phyloP scores from a whole-genome alignment of 2,797 vertebrate genomes.

The Todus mexicanus region DNA sequence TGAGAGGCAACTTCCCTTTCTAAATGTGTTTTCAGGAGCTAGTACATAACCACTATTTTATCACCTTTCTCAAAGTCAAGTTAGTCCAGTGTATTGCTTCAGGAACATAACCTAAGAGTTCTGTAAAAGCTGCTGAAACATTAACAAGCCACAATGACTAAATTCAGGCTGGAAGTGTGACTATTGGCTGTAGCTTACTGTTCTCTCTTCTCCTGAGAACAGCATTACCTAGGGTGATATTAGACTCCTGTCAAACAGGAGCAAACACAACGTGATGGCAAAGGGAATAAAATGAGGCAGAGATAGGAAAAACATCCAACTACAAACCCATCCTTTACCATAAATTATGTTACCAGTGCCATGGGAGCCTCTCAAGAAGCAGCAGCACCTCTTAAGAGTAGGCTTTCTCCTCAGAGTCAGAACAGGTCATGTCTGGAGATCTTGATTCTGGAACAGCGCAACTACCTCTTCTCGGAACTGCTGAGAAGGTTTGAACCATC shows the following conservation, averaged over 20 bases:
- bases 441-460: background rate
- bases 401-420: background rate
- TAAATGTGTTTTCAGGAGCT: background rate
- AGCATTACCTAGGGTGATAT: background rate
- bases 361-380: background rate
- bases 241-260: background rate
- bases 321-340: background rate
- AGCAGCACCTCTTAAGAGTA: background rate
- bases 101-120: background rate
- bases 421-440: background rate
- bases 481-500: background rate
- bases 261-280: background rate
- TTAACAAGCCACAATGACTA: background rate
- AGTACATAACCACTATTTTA: background rate
- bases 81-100: background rate
- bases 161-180: background rate
- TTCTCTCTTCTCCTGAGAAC: background rate
- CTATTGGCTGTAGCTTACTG: background rate
- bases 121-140: background rate
- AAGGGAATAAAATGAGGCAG: background rate
- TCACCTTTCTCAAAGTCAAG: background rate
- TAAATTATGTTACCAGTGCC: background rate
- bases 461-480: background rate
- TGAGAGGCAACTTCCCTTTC: background rate
- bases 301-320: background rate